Evolutionary conservation across 2,113 vertebrate species (phyloP).

Genomic region (Osmerus eperlanus): DNA sequence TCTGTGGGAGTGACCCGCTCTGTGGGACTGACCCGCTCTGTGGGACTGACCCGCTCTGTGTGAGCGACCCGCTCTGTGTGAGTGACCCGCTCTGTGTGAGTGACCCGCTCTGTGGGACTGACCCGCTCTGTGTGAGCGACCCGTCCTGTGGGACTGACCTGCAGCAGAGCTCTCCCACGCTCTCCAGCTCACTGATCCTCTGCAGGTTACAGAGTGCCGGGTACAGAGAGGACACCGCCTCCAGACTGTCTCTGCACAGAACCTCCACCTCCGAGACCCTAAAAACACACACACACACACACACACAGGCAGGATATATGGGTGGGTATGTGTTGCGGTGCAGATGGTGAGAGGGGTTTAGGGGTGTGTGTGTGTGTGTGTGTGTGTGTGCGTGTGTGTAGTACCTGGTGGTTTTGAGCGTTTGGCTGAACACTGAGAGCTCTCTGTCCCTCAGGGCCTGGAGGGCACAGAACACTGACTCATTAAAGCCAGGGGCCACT

Average conservation of each 20-base stretch:
- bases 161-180: constrained; percentile 77
- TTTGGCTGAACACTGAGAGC: constrained; percentile 79
- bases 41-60: no score
- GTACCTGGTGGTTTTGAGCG: constrained; percentile 84
- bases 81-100: no score
- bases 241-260: constrained; percentile 86
- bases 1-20: no score
- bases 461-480: constrained; percentile 83
- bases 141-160: no score
- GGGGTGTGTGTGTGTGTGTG: no score
- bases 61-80: no score
- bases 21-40: no score
- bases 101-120: no score
- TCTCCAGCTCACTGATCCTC: constrained; percentile 85
- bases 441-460: constrained; percentile 87
- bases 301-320: constrained; percentile 17
- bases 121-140: no score
- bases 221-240: constrained; percentile 92
- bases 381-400: no score
- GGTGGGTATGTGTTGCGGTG: no score
- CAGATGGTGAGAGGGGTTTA: no score
- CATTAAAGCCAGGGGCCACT: constrained; percentile 89
- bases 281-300: constrained; percentile 37
- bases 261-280: constrained; percentile 88
- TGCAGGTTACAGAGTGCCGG: constrained; percentile 90